Conservation (phyloP, 2,888 invertebrate genomes). For the Mycalesis mineus region DNA sequence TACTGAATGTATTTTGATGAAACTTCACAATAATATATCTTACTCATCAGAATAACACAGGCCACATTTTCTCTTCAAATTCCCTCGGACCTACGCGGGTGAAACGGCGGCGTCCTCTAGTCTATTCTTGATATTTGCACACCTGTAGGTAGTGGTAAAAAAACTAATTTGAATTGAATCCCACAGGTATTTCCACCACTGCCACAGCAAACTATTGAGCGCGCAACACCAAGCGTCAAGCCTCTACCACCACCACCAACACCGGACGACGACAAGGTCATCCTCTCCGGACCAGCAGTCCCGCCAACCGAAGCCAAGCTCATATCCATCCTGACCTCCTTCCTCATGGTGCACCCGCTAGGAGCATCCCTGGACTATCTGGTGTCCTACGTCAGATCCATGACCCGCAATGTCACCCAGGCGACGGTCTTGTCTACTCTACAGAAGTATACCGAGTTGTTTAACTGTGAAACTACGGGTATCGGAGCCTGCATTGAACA, state of each 20-base stretch:
- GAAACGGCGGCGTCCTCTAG: too few species aligned
- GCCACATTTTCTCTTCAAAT: too few species aligned
- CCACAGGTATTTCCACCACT: slow-evolving; percentile 33
- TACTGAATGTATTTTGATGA: too few species aligned
- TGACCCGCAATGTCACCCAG: slow-evolving; percentile 47
- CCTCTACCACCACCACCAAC: slow-evolving; percentile 36
- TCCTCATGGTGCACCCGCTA: slow-evolving; percentile 60
- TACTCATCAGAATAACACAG: too few species aligned
- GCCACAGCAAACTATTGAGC: slow-evolving; percentile 37
- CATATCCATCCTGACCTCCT: slow-evolving; percentile 60
- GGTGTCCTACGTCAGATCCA: slow-evolving; percentile 53
- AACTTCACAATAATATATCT: too few species aligned
- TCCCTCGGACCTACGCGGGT: too few species aligned
- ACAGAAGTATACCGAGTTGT: slow-evolving; percentile 52
- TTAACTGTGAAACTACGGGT: slow-evolving; percentile 41
- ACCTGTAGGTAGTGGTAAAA: too few species aligned
- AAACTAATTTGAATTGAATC: not conserved
- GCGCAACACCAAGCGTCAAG: slow-evolving; percentile 31
- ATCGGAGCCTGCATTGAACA: slow-evolving; percentile 50
- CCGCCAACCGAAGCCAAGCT: slow-evolving; percentile 55
- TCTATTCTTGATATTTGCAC: too few species aligned
- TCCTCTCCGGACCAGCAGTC: slow-evolving; percentile 32
- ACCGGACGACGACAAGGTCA: slow-evolving; percentile 34
- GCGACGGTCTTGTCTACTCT: slow-evolving; percentile 43
- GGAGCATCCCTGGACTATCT: slow-evolving; percentile 59